phyloP scores from a whole-genome alignment of 2,113 vertebrate species.

The Pollachius pollachius region DNA sequence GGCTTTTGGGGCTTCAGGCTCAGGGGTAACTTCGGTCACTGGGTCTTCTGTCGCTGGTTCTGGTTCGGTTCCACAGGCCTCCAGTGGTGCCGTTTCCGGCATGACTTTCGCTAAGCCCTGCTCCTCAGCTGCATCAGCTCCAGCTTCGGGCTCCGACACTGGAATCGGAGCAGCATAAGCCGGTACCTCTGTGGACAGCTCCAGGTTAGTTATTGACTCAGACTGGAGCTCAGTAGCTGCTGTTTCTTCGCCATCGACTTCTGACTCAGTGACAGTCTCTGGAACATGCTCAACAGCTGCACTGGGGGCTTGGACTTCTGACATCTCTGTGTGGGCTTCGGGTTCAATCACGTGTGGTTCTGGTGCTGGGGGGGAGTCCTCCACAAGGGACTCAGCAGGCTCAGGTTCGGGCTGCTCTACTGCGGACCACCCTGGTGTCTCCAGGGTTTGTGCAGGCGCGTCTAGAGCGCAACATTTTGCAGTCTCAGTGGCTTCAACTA shows the following conservation, averaged over 20 bases:
- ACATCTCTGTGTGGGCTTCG: too few species aligned
- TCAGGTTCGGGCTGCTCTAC: background rate
- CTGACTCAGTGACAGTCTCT: constrained; percentile 45
- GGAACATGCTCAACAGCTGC: background rate
- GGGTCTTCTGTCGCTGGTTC: constrained; percentile 8
- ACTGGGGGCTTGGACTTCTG: too few species aligned
- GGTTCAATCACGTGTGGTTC: too few species aligned
- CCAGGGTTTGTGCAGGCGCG: too few species aligned
- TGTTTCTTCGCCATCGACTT: constrained; percentile 41
- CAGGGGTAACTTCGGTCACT: constrained; percentile 24
- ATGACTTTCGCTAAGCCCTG: constrained; percentile 4
- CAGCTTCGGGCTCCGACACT: constrained; percentile 23
- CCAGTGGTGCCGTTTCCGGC: constrained; percentile 23
- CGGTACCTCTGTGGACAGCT: constrained; percentile 11
- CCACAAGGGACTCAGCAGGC: background rate
- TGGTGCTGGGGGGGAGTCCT: too few species aligned
- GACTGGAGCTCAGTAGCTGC: constrained; percentile 28
- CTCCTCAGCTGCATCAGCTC: constrained; percentile 15
- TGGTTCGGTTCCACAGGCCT: constrained; percentile 32
- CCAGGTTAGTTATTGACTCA: constrained; percentile 23
- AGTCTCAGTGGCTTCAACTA: background rate
- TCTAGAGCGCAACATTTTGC: too few species aligned
- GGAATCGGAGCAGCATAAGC: constrained; percentile 7
- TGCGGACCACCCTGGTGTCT: too few species aligned
- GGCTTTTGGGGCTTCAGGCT: constrained; percentile 46